Base-by-base conservation (phyloP, 2,888 invertebrate species). In the Hyposoter dolosus region DNA sequence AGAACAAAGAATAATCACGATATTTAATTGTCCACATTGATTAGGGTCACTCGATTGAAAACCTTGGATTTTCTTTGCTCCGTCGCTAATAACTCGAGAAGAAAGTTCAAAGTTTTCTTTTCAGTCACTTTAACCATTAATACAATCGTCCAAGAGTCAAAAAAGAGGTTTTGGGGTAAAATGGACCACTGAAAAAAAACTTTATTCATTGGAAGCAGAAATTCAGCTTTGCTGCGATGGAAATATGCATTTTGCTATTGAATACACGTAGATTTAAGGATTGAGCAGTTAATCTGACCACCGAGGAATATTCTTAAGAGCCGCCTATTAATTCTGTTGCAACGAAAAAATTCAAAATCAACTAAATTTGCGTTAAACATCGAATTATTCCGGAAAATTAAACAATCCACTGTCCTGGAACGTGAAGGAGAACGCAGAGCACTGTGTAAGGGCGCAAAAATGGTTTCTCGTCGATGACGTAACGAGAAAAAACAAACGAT, bases 1-100 rank as follows among this genome's bases (percentile, higher is more conserved):
- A 77, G 77, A 63, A 60, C 60, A 56, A 81, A 78, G 19, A 82
- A 86, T 72, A 77, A 80, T 82, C n/a, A 23, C 32, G 35, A n/a
- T 50, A 50, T 75, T 71, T 47, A 77, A 28, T 60, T 53, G 23
- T 72, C 28, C 28, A 28, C 60, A 28, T 60, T 28, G 10, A 60
- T 60, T 60, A 60, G 60, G 60, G 15, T 60, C 60, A 28, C 15
- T 28, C 60, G 60, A 28, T 28, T 60, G 28, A 60, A 60, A 60
- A 60, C 28, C 60, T 60, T 60, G 60, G 15, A 60, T 60, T 60
- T 60, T 60, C 60, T 10, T 23, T 5, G 6, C 60, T 60, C 60
- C 15, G 15, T 60, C 60, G 28, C 12, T 15, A 28, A 60, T 28
- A 6, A 15, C 60, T 28, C 28, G 28, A 60, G 60, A 60, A 79